Evolutionary conservation across 2,888 invertebrate genomes (phyloP), one percentile per base, ranked within the genome.

Genomic region (Heteromyza rotundicornis): DNA sequence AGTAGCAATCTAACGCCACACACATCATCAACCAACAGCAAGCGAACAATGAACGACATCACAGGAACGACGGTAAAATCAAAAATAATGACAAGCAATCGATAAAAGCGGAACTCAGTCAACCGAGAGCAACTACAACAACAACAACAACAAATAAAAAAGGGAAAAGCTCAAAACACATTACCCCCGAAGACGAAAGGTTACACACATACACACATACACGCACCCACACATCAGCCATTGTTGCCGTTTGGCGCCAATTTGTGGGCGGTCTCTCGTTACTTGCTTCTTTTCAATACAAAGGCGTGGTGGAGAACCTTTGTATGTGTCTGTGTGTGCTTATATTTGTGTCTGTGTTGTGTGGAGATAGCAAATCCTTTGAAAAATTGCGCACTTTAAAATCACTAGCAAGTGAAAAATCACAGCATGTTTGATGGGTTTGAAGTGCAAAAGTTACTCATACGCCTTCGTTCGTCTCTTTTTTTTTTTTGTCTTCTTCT

Each of bases 1-100:
- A 47, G n/a, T 14, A 14, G 14, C 5, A n/a, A 8, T 55, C 40
- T 59, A 44, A 24, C 47, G 50, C 32, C 35, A 49, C 27, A 60
- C 59, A 53, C 59, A 59, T 59, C 53, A 53, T 53, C 53, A 53
- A 59, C 16, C 23, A 44, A 22, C 53, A 32, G 44, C 44, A 44
- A 59, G n/a, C 27, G 23, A 50, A 52, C 58, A 51, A 24, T 36
- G 27, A 7, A 14, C 2, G 14, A 32, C 23, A 49, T 14, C 23
- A 32, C 16, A 22, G 3, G 17, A 20, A 16, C 5, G 59, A 0
- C 24, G 17, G 22, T 54, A 16, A 20, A 12, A 23, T 40, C 35
- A 10, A 27, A 44, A 52, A 17, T 44, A 51, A 32, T 40, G 52
- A 17, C 60, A 52, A 52, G 12, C 12, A 60, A 60, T 60, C 60